These are phyloP conservation scores for Salvator merianae DNA, from an alignment of 2,113 vertebrate genomes.

Conservation along the genomic window DNA sequence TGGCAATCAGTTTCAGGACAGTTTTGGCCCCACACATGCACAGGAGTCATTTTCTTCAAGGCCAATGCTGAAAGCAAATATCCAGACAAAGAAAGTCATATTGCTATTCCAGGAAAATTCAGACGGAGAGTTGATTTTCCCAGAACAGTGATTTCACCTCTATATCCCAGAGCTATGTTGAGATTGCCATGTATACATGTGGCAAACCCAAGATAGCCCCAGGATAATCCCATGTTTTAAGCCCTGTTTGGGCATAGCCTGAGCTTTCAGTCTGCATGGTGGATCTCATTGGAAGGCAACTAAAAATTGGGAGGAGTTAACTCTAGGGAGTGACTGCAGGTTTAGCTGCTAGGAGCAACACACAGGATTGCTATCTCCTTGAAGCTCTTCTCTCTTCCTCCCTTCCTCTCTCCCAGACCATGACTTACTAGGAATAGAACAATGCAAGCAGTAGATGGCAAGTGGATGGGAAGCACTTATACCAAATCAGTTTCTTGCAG, in stretches of 20 bases:
- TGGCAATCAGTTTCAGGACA: too few species aligned
- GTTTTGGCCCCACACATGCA: too few species aligned
- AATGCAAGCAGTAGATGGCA: neutral
- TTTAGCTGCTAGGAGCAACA: neutral
- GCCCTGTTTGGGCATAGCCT: neutral
- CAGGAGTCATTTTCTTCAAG: too few species aligned
- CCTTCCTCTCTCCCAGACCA: neutral
- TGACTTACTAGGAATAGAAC: neutral
- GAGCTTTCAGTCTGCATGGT: neutral
- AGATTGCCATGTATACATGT: too few species aligned
- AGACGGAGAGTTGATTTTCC: too few species aligned
- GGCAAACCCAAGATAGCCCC: too few species aligned
- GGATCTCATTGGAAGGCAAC: neutral
- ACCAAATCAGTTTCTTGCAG: neutral
- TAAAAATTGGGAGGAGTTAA: neutral
- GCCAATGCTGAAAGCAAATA: too few species aligned
- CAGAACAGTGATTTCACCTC: too few species aligned
- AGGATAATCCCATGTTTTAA: neutral
- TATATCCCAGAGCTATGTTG: too few species aligned
- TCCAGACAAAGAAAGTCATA: too few species aligned
- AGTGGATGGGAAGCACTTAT: neutral
- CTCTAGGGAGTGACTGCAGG: neutral
- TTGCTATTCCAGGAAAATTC: too few species aligned
- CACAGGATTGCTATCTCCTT: neutral
- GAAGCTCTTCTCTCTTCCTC: neutral